Evolutionary conservation across 2,113 vertebrate genomes (phyloP), one percentile per base, ranked within the genome.

Genomic region (Elachura formosa): DNA sequence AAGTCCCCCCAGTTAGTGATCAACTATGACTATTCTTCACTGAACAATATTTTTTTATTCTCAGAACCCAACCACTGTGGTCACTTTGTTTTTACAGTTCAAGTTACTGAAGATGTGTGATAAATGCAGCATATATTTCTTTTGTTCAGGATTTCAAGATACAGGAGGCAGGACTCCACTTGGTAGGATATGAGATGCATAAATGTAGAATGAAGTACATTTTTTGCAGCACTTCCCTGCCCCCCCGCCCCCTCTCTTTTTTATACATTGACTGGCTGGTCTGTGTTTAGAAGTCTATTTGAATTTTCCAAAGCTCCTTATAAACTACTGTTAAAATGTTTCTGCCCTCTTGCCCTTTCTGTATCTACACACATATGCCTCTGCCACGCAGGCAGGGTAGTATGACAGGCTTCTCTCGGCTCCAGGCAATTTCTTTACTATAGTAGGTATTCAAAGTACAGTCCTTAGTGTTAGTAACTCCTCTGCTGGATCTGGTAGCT

Each of bases 271-370:
- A 46, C n/a, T 34, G 28, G 0, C 24, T 43, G 12, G 11, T 87
- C 19, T 92, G 40, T 48, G 11, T 58, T 91, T 86, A 78, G 49
- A 85, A 83, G 28, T 22, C 5, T 19, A 15, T 63, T 34, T 85
- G 23, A 72, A 34, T 87, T 88, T 91, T 59, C 38, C 40, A 63
- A 81, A 82, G 25, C 26, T 63, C 21, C 14, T 84, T 89, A 90
- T 68, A 59, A 83, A 64, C 6, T 49, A 9, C 40, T 74, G 2
- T 46, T 76, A 2, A 33, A 21, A 10, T 56, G 22, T 28, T 90
- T 86, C 45, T 80, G 12, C 33, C 54, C 5, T 58, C 29, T 74
- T 61, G 40, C 24, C 43, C 26, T 66, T 87, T 92, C 67, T 75
- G 33, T 4, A 10, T 34, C 36, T 78, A 34, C 22, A 20, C 36